Percentiles rank a stretch among this genome's conserved stretches.
Conservation (phyloP, 1,140 invertebrate genomes). For the Musca domestica region DNA sequence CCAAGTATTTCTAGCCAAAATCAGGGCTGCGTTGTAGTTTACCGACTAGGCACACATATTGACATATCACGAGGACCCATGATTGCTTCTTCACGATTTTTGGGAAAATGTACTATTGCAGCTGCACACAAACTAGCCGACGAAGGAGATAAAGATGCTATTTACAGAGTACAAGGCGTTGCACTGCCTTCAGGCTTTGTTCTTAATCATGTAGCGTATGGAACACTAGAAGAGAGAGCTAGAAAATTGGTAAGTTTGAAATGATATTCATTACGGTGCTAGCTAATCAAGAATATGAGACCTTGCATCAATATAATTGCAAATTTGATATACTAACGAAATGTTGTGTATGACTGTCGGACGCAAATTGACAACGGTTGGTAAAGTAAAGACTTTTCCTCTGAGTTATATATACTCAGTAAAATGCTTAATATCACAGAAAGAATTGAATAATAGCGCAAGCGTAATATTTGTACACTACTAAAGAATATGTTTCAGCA, state of each 20-base stretch:
- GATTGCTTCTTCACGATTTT: conserved; percentile 71
- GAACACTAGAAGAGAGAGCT: conserved; percentile 72
- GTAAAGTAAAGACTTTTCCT: too few species aligned
- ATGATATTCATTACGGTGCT: too few species aligned
- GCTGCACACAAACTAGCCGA: conserved; percentile 68
- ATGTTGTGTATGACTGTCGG: too few species aligned
- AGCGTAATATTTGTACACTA: too few species aligned
- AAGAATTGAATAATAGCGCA: too few species aligned
- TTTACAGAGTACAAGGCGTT: conserved; percentile 89
- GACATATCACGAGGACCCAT: conserved; percentile 91
- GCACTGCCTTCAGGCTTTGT: conserved; percentile 74
- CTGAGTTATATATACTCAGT: too few species aligned
- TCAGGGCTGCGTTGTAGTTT: conserved; percentile 69
- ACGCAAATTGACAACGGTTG: too few species aligned
- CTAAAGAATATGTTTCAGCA: too few species aligned
- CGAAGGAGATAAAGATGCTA: conserved; percentile 55
- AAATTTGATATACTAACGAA: too few species aligned
- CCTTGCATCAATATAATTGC: too few species aligned
- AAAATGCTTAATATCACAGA: too few species aligned
- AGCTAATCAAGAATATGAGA: too few species aligned
- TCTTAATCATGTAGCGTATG: conserved; percentile 80
- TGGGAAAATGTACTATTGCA: conserved; percentile 72
- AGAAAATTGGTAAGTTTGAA: conserved; percentile 64
- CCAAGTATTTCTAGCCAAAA: conserved; percentile 69
- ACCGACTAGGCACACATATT: conserved; percentile 79